These are phyloP conservation scores for Rhynchophorus ferrugineus DNA, from an alignment of 1,140 invertebrate genomes.

Conservation along the genomic window DNA sequence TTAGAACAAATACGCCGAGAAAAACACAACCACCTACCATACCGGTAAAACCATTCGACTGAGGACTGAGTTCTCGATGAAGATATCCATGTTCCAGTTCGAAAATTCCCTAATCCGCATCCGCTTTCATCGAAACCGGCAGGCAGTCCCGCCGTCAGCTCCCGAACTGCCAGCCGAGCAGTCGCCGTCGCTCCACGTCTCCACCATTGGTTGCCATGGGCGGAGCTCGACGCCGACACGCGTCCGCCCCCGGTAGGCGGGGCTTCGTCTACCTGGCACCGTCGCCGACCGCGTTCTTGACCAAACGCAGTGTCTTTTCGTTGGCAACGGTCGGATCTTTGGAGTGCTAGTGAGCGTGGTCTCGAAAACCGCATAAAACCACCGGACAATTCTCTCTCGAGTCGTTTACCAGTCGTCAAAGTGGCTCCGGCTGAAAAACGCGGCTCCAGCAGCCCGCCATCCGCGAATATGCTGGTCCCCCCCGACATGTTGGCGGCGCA, in stretches of 20 bases:
- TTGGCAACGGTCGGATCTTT: conserved; percentile 23
- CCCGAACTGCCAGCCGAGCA: conserved; percentile 2
- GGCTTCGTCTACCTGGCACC: conserved; percentile 23
- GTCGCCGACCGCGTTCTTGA: conserved; percentile 2
- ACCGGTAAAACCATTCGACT: too few species aligned
- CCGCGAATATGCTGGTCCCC: conserved; percentile 67
- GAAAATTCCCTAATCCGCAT: conserved; percentile 5
- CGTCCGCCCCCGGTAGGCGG: conserved; percentile 13
- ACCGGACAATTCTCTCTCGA: neutral
- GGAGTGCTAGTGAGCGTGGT: conserved; percentile 10
- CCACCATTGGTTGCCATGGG: conserved; percentile 25
- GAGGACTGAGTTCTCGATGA: too few species aligned
- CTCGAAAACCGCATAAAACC: too few species aligned
- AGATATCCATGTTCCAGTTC: too few species aligned
- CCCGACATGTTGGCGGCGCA: conserved; percentile 82
- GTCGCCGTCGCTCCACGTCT: neutral
- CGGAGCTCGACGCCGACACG: conserved; percentile 1
- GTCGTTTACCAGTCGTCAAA: conserved; percentile 12
- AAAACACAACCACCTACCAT: too few species aligned
- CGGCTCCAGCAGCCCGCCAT: conserved; percentile 29
- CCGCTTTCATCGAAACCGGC: conserved; percentile 14
- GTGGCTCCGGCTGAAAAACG: conserved; percentile 36
- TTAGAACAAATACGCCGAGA: too few species aligned
- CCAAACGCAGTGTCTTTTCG: conserved; percentile 18
- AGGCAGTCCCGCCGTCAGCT: conserved; percentile 3